Base-by-base conservation (phyloP, 92 coral and sea anemone species). In the Porites divaricata region DNA sequence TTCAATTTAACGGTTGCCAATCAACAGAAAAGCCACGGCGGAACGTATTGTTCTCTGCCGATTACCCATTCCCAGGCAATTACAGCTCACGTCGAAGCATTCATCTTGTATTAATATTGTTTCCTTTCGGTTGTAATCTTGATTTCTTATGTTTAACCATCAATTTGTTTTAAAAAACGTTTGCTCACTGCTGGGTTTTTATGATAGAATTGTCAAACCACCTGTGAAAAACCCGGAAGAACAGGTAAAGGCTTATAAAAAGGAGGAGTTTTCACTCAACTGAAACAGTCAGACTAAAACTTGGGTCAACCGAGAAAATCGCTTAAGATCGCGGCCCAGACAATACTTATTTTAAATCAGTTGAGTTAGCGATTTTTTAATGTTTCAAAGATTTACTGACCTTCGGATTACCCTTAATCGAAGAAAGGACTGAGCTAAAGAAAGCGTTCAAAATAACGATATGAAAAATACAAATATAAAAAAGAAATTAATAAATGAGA, bases 161-260 rank as follows among this genome's bases (percentile, higher is more conserved):
- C n/a, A 16, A 70, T 20, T 54, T 56, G 66, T 35, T 35, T 35
- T 4, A 35, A 75, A 17, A 12, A 75, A 75, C 16, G 56, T 51
- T 57, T 75, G 50, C 79, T 75, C 79, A 75, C 64, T 15, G 62
- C 64, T 15, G 62, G 24, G 9, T 16, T 58, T 75, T 56, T 19
- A 57, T 57, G 23, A 69, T 23, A 22, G 12, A 25, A 75, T 25
- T 75, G 79, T 23, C 79, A 75, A 25, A 62, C 79, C 79, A 75
- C 79, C 79, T 75, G 79, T 75, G 51, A 10, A 9, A 12, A 66
- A 66, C 28, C 70, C 35, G 7, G 70, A 24, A 22, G 14, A 52
- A 26, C 79, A 75, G 79, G 79, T 75, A 23, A 2, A 63, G 24
- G 13, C 59, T 54, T 54, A 12, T 51, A 4, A 54, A 54, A 11